A percentile compares a stretch with the other conserved stretches of the same genome.
These are phyloP conservation scores for Anableps anableps DNA, from an alignment of 2,797 vertebrate genomes.

Conservation along the genomic window DNA sequence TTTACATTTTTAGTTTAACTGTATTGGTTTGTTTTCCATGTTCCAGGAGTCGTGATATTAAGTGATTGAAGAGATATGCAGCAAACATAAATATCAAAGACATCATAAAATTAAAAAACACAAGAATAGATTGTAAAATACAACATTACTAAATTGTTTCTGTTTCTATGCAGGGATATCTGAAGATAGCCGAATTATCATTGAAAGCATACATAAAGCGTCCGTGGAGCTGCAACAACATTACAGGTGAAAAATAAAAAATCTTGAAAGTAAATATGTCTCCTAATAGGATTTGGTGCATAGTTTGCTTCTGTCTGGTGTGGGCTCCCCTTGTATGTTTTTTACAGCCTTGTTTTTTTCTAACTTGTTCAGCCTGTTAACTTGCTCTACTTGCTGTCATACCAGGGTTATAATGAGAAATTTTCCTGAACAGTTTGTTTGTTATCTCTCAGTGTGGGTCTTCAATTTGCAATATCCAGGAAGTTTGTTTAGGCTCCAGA, in stretches of 20 bases:
- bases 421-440: slow-evolving; percentile 31
- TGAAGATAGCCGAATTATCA: slow-evolving; percentile 71
- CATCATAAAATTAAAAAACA: neutral
- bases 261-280: neutral
- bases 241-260: slow-evolving; percentile 61
- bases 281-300: neutral
- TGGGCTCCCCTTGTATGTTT: neutral
- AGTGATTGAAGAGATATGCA: neutral
- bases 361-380: neutral
- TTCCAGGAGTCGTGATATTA: neutral
- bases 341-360: slow-evolving; percentile 6
- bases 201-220: slow-evolving; percentile 53
- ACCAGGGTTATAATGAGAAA: neutral
- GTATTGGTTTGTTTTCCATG: neutral
- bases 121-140: neutral
- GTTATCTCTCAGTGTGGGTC: slow-evolving; percentile 28
- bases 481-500: slow-evolving; percentile 42
- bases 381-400: neutral
- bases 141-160: neutral
- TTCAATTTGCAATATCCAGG: slow-evolving; percentile 38
- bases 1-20: neutral
- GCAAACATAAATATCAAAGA: neutral
- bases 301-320: neutral
- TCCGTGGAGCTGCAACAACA: slow-evolving; percentile 69
- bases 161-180: slow-evolving; percentile 62